Percentiles rank a stretch among this genome's conserved stretches.
Evolutionary conservation across 2,797 vertebrate species (phyloP).

Genomic region (Pseudochirops corinnae): DNA sequence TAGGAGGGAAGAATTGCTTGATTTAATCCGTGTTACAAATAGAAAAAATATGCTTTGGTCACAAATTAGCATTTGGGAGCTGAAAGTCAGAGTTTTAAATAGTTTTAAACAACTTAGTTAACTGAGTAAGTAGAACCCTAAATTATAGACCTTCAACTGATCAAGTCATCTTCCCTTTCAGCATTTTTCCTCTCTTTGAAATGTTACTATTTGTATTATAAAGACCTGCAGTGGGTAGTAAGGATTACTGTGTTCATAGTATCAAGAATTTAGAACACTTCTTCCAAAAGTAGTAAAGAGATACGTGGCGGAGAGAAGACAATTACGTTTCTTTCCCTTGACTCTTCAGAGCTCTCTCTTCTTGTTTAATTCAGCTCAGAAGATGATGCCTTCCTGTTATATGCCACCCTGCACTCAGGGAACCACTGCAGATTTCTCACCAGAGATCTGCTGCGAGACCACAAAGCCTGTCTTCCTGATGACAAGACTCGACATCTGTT

Average conservation of each 20-base stretch:
- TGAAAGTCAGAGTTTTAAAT: conserved; percentile 30
- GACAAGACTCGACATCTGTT: conserved; percentile 88
- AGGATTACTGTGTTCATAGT: background rate
- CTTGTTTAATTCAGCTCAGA: conserved; percentile 89
- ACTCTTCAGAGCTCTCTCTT: conserved; percentile 65
- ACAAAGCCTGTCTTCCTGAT: conserved; percentile 93
- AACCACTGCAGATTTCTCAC: conserved; percentile 94
- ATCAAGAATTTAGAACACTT: conserved; percentile 34
- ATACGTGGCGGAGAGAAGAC: background rate
- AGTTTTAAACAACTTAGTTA: background rate
- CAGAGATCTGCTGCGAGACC: conserved; percentile 95
- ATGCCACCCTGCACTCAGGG: conserved; percentile 93
- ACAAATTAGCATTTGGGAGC: conserved; percentile 25
- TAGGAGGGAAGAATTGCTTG: background rate
- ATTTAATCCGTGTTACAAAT: conserved; percentile 6
- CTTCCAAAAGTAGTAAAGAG: conserved; percentile 13
- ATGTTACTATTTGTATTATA: no score
- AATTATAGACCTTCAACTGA: background rate
- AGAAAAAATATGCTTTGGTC: conserved; percentile 17
- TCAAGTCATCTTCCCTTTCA: background rate
- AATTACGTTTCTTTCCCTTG: conserved; percentile 33
- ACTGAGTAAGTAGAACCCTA: background rate
- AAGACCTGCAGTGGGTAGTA: conserved; percentile 7
- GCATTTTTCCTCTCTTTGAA: background rate
- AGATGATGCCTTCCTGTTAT: conserved; percentile 96